Percentiles rank a stretch among this genome's conserved stretches.
phyloP scores from a whole-genome alignment of 2,113 vertebrate genomes.

The Bagarius yarrelli region DNA sequence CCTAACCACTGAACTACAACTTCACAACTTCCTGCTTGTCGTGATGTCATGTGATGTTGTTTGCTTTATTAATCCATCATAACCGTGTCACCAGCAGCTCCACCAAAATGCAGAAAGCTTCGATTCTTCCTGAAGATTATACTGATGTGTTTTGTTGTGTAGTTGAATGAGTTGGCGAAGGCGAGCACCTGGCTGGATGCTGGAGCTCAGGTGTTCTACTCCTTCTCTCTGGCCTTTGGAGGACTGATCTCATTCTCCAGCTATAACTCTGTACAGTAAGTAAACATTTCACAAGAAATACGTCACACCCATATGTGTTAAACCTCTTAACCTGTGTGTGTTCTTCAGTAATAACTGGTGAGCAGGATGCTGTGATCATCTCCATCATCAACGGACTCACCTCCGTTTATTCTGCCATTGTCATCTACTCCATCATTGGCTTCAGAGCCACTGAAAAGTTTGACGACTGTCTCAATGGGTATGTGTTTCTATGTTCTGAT shows the following conservation, averaged over 20 bases:
- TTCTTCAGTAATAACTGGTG: conserved; percentile 89
- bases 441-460: conserved; percentile 87
- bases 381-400: conserved; percentile 93
- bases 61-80: no score
- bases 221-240: conserved; percentile 93
- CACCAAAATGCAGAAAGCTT: no score
- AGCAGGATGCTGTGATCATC: conserved; percentile 85
- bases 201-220: conserved; percentile 93
- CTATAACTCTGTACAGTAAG: conserved; percentile 96
- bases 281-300: conserved; percentile 46
- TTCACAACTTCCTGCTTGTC: no score
- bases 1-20: no score
- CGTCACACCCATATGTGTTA: not conserved
- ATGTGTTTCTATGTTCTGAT: conserved; percentile 38
- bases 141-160: not conserved
- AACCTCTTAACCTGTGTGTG: not conserved
- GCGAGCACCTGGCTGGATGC: conserved; percentile 91
- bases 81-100: no score
- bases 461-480: conserved; percentile 79
- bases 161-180: conserved; percentile 85
- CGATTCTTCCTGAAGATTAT: not conserved
- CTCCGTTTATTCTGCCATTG: conserved; percentile 87
- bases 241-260: conserved; percentile 98
- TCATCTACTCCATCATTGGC: conserved; percentile 95
- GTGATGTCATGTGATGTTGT: no score